These are phyloP conservation scores for Rhagonycha lutea DNA, from an alignment of 2,888 invertebrate species.

Conservation along the genomic window DNA sequence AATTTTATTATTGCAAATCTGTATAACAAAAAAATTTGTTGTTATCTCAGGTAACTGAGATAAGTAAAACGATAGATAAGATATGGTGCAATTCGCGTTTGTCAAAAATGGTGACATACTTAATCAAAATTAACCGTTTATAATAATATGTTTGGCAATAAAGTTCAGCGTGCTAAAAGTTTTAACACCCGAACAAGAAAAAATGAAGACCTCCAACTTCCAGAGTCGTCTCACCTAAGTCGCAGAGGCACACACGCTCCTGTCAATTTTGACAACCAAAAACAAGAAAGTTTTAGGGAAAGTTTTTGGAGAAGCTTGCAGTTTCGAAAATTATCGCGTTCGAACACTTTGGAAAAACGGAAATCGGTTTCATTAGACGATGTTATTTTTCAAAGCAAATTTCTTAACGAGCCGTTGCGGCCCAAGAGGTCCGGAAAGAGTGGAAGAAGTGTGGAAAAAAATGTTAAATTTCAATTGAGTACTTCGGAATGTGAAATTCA, in stretches of 20 bases:
- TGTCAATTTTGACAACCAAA: constrained; percentile 4
- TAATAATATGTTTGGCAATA: constrained; percentile 16
- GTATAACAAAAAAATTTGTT: neutral
- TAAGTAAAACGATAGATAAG: constrained; percentile 8
- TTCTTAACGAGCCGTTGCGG: neutral
- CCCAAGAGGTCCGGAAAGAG: neutral
- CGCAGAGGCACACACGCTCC: neutral
- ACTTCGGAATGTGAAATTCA: constrained; percentile 10
- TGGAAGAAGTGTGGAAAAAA: neutral
- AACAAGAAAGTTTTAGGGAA: constrained; percentile 5
- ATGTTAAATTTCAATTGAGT: neutral
- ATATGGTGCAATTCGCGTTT: constrained; percentile 4
- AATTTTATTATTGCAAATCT: neutral
- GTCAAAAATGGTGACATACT: neutral
- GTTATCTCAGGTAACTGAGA: constrained; percentile 10
- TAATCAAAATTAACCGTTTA: neutral
- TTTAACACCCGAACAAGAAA: constrained; percentile 9
- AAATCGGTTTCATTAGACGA: constrained; percentile 24
- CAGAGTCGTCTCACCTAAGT: constrained; percentile 15
- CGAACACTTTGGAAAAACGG: constrained; percentile 19
- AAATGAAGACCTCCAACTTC: neutral
- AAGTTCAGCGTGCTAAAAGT: constrained; percentile 20
- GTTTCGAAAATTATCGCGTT: neutral
- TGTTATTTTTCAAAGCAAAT: neutral
- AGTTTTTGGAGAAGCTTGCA: constrained; percentile 2